Evolutionary conservation across 1,140 invertebrate species (phyloP).

Genomic region (Triops longicaudatus): DNA sequence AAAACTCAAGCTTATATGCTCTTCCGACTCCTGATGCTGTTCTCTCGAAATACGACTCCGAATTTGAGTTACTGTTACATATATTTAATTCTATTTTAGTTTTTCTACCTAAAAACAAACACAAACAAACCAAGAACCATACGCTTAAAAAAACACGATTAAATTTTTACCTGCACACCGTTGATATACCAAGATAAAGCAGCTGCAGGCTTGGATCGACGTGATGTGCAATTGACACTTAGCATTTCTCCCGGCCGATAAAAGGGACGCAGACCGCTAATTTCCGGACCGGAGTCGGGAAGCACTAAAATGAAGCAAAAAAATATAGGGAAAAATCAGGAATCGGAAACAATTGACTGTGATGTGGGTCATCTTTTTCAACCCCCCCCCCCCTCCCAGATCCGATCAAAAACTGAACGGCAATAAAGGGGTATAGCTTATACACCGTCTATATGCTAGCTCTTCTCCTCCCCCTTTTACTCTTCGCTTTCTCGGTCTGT

Average conservation of each 20-base stretch:
- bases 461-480: background rate
- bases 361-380: background rate
- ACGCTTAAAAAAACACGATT: background rate
- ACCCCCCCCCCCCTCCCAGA: background rate
- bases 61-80: background rate
- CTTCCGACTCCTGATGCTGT: background rate
- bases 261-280: constrained; percentile 62
- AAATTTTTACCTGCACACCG: constrained; percentile 56
- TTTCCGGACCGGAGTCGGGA: constrained; percentile 69
- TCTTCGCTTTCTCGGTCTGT: background rate
- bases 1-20: background rate
- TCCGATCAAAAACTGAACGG: background rate
- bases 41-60: background rate
- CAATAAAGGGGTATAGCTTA: background rate
- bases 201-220: constrained; percentile 69
- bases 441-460: constrained; percentile 1
- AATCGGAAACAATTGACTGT: background rate
- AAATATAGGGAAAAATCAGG: constrained; percentile 21
- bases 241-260: constrained; percentile 74
- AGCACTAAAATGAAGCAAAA: constrained; percentile 50
- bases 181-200: constrained; percentile 79
- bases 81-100: background rate
- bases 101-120: background rate
- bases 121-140: background rate
- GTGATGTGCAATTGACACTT: constrained; percentile 76